Percentiles rank a stretch among this genome's conserved stretches.
Evolutionary conservation across 2,888 invertebrate genomes (phyloP).

Genomic region (Autographa gamma): DNA sequence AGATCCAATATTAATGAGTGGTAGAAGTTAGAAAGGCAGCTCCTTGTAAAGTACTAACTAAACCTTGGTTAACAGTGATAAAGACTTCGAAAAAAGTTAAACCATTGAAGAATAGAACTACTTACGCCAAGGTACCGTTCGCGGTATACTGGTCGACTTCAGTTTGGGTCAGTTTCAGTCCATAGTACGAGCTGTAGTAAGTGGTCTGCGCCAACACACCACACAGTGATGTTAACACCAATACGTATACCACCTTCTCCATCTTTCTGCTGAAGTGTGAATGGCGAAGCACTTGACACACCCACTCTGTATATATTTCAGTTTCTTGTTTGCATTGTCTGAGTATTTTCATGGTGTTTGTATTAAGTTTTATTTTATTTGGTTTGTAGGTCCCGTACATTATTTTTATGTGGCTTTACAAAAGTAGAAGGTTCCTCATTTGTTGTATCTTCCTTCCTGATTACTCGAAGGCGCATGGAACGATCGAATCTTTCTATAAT

Average conservation of each 20-base stretch:
- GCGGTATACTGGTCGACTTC: constrained; percentile 21
- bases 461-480: too few species aligned
- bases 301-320: constrained; percentile 7
- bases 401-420: neutral
- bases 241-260: constrained; percentile 17
- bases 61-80: too few species aligned
- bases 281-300: constrained; percentile 1
- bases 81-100: neutral
- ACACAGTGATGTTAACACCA: constrained; percentile 13
- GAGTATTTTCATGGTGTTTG: neutral
- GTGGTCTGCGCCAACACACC: constrained; percentile 19
- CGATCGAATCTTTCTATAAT: too few species aligned
- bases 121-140: constrained; percentile 34
- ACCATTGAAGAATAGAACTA: neutral
- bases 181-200: constrained; percentile 34
- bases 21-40: too few species aligned
- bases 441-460: too few species aligned
- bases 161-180: neutral
- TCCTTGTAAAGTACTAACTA: too few species aligned
- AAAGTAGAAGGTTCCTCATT: too few species aligned
- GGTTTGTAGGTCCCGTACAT: neutral
- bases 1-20: too few species aligned
- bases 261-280: constrained; percentile 15
- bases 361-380: neutral
- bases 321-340: neutral